Percentiles rank a stretch among this genome's conserved stretches.
Evolutionary conservation across 2,797 vertebrate genomes (phyloP).

Genomic region (Lophotriccus pileatus): DNA sequence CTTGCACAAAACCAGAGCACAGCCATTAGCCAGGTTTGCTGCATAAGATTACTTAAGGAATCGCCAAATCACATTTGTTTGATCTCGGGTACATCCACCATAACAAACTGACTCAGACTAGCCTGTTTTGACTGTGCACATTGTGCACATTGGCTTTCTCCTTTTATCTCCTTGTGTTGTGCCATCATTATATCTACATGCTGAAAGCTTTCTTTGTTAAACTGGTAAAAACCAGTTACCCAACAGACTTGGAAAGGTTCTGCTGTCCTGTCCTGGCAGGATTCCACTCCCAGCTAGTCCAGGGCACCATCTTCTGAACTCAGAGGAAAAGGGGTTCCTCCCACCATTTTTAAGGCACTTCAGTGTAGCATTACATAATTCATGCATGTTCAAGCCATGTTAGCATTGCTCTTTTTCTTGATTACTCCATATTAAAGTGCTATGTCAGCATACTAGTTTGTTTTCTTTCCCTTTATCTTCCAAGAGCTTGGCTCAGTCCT

Average conservation of each 20-base stretch:
- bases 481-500: neutral
- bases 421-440: neutral
- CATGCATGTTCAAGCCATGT: neutral
- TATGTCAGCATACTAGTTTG: neutral
- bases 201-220: neutral
- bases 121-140: neutral
- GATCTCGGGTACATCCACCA: neutral
- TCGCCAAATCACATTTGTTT: neutral
- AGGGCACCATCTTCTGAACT: neutral
- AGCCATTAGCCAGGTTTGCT: neutral
- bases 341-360: neutral
- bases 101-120: neutral
- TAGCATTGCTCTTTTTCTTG: neutral
- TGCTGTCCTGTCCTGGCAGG: neutral
- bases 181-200: neutral
- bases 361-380: neutral
- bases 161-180: neutral
- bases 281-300: neutral
- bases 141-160: neutral
- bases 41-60: neutral
- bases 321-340: neutral
- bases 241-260: neutral
- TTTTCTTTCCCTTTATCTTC: constrained; percentile 16
- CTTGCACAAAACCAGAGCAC: neutral
- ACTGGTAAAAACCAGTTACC: neutral